These are phyloP conservation scores for Parasteatoda lunata DNA, from an alignment of 2,888 invertebrate species.

Conservation along the genomic window DNA sequence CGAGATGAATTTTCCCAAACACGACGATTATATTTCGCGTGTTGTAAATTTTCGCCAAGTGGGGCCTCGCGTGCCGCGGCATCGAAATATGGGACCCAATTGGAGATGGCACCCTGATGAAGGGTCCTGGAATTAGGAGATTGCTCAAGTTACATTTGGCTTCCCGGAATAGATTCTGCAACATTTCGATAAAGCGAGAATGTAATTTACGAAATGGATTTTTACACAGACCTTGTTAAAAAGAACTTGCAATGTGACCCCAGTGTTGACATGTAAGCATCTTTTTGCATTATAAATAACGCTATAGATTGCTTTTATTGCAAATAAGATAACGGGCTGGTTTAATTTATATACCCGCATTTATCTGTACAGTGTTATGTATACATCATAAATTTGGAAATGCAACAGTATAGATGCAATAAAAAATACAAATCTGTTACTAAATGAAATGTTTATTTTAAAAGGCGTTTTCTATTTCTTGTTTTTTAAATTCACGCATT, in stretches of 20 bases:
- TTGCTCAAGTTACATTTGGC: not conserved
- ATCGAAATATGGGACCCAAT: not conserved
- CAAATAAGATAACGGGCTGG: too few species aligned
- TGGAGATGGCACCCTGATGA: constrained; percentile 19
- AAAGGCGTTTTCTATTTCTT: too few species aligned
- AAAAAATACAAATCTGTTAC: too few species aligned
- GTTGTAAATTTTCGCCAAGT: constrained; percentile 33
- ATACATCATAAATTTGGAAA: too few species aligned
- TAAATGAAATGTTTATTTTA: too few species aligned
- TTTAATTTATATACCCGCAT: too few species aligned
- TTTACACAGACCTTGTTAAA: not conserved
- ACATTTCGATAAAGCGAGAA: constrained; percentile 1
- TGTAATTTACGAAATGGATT: constrained; percentile 25
- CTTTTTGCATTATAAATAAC: not conserved
- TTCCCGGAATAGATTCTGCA: constrained; percentile 31
- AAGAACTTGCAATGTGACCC: not conserved
- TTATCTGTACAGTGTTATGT: too few species aligned
- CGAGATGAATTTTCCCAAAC: constrained; percentile 37
- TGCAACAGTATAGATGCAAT: too few species aligned
- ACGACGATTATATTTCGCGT: constrained; percentile 46
- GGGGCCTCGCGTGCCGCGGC: not conserved
- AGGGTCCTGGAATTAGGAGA: constrained; percentile 6
- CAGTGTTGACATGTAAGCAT: not conserved
- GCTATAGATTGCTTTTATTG: not conserved
- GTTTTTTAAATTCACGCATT: too few species aligned